Evolutionary conservation across 30 jellyfish, hydroid and myxozoan genomes (phyloP).

Genomic region (Chironex yamaguchii): DNA sequence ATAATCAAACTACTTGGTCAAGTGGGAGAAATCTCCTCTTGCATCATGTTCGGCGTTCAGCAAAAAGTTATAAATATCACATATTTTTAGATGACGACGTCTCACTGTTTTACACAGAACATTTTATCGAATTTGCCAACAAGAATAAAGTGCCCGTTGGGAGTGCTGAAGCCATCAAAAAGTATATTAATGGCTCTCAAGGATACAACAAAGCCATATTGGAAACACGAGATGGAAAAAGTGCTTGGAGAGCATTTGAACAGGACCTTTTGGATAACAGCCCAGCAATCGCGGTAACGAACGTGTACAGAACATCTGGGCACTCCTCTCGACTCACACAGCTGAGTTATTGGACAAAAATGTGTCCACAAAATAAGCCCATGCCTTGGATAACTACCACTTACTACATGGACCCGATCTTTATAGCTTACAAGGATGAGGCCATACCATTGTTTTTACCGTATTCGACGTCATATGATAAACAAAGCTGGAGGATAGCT

Average conservation of each 20-base stretch:
- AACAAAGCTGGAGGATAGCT: constrained; percentile 39
- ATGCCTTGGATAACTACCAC: constrained; percentile 72
- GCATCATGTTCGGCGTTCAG: not conserved
- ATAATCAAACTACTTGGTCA: constrained; percentile 66
- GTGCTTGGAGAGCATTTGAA: constrained; percentile 72
- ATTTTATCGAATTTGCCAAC: constrained; percentile 7
- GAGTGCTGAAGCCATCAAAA: not conserved
- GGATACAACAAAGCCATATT: constrained; percentile 56
- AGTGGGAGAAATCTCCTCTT: constrained; percentile 54
- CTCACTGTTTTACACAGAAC: constrained; percentile 43
- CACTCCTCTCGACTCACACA: constrained; percentile 18
- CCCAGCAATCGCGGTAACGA: constrained; percentile 72
- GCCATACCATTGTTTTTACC: constrained; percentile 73
- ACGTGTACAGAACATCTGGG: constrained; percentile 20
- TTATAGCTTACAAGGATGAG: constrained; percentile 71
- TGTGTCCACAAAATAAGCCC: constrained; percentile 19
- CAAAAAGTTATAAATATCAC: constrained; percentile 49
- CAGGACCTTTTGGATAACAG: constrained; percentile 49
- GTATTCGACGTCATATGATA: constrained; percentile 55
- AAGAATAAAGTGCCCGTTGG: constrained; percentile 32
- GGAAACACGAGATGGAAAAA: not conserved
- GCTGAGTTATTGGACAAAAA: constrained; percentile 57
- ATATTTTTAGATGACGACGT: constrained; percentile 78
- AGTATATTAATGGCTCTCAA: constrained; percentile 12
- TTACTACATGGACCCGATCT: constrained; percentile 56